A percentile compares a stretch with the other conserved stretches of the same genome.
phyloP scores from a whole-genome alignment of 2,888 invertebrate genomes.

The Apomyelois bistriatella region DNA sequence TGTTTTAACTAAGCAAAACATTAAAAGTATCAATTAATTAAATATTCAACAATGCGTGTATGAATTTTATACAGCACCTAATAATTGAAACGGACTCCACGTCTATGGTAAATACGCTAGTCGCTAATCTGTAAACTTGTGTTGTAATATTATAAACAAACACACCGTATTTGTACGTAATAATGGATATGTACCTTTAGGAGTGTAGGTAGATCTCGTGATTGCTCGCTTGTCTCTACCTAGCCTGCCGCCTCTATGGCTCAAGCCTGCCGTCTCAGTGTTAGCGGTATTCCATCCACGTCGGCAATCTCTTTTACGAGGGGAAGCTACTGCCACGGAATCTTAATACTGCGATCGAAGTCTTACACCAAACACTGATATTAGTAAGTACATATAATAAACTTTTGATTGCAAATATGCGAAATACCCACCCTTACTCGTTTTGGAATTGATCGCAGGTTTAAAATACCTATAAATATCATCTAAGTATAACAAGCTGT shows the following conservation, averaged over 20 bases:
- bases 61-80: too few species aligned
- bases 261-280: background rate
- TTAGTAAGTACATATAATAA: background rate
- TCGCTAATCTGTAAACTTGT: too few species aligned
- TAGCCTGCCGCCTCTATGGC: background rate
- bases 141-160: too few species aligned
- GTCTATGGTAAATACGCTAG: too few species aligned
- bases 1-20: too few species aligned
- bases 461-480: too few species aligned
- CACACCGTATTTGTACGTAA: background rate
- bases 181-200: background rate
- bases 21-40: background rate
- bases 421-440: background rate
- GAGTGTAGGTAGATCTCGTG: background rate
- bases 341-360: constrained; percentile 39
- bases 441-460: too few species aligned
- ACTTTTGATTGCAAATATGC: background rate
- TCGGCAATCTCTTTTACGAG: constrained; percentile 58
- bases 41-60: too few species aligned
- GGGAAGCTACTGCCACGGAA: constrained; percentile 37
- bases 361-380: constrained; percentile 15
- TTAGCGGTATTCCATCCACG: constrained; percentile 47
- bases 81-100: too few species aligned
- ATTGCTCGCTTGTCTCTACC: background rate
- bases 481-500: too few species aligned